These are phyloP conservation scores for Poeciliopsis infans DNA, from an alignment of 2,797 vertebrate species.

Conservation along the genomic window DNA sequence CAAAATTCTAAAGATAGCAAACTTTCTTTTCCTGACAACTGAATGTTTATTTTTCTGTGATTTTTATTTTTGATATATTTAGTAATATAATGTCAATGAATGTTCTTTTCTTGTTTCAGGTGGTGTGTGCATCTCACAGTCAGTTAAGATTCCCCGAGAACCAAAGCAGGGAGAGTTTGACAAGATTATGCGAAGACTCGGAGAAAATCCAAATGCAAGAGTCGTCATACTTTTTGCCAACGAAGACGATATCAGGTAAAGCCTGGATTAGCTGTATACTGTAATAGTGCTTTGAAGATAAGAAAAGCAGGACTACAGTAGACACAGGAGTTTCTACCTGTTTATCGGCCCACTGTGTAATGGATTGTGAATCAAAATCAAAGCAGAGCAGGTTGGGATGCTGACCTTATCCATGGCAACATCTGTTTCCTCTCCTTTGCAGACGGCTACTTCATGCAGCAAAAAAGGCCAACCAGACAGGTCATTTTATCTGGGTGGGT, in stretches of 20 bases:
- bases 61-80: neutral
- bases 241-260: constrained; percentile 96
- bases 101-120: constrained; percentile 76
- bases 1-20: neutral
- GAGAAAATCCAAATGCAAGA: constrained; percentile 94
- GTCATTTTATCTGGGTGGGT: constrained; percentile 99
- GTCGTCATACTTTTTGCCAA: constrained; percentile 96
- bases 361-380: constrained; percentile 53
- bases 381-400: constrained; percentile 35
- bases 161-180: constrained; percentile 92
- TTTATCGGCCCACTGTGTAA: constrained; percentile 35
- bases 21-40: neutral
- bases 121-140: constrained; percentile 94
- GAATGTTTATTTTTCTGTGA: neutral
- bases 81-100: neutral
- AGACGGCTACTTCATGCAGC: constrained; percentile 93
- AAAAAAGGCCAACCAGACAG: constrained; percentile 94
- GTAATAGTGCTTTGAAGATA: constrained; percentile 48
- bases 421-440: constrained; percentile 70
- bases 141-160: constrained; percentile 96
- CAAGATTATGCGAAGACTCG: constrained; percentile 92
- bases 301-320: constrained; percentile 20
- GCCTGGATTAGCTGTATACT: constrained; percentile 8
- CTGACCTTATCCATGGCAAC: constrained; percentile 62
- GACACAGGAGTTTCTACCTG: neutral